These are phyloP conservation scores for Hirtodrosophila cameraria DNA, from an alignment of 2,888 invertebrate genomes.

Conservation along the genomic window DNA sequence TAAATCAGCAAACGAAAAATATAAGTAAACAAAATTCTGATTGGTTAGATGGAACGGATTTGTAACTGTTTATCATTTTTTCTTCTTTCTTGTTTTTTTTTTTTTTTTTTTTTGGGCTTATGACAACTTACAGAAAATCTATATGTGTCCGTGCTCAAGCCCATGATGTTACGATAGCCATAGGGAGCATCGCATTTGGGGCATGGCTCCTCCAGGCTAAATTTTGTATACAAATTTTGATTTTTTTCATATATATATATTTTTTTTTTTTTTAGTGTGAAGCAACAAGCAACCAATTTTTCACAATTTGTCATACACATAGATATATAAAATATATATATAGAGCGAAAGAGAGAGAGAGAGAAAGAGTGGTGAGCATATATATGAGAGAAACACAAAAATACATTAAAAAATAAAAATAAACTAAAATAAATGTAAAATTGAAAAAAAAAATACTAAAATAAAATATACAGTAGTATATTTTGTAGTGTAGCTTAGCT, in stretches of 20 bases:
- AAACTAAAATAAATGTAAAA: conserved; percentile 25
- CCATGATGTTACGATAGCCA: conserved; percentile 97
- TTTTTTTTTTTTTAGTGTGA: conserved; percentile 35
- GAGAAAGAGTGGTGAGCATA: conserved; percentile 44
- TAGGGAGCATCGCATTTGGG: conserved; percentile 96
- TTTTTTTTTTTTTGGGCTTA: conserved; percentile 13
- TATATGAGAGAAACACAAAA: conserved; percentile 34
- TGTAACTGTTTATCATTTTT: conserved; percentile 3
- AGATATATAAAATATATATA: conserved; percentile 31
- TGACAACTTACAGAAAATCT: conserved; percentile 92
- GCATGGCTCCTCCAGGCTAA: conserved; percentile 89
- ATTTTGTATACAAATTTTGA: conserved; percentile 49
- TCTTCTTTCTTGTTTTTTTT: background rate
- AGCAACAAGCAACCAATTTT: conserved; percentile 49
- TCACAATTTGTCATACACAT: conserved; percentile 42
- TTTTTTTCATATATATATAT: conserved; percentile 35
- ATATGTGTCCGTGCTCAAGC: conserved; percentile 92
- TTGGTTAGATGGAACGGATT: conserved; percentile 28
- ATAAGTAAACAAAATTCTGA: conserved; percentile 22
- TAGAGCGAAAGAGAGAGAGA: conserved; percentile 40
- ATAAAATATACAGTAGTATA: conserved; percentile 3
- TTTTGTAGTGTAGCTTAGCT: background rate
- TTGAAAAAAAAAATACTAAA: conserved; percentile 17
- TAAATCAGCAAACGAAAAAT: background rate
- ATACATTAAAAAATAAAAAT: conserved; percentile 6